These are phyloP conservation scores for Papilio polyxenes DNA, from an alignment of 1,140 invertebrate genomes.

Conservation along the genomic window DNA sequence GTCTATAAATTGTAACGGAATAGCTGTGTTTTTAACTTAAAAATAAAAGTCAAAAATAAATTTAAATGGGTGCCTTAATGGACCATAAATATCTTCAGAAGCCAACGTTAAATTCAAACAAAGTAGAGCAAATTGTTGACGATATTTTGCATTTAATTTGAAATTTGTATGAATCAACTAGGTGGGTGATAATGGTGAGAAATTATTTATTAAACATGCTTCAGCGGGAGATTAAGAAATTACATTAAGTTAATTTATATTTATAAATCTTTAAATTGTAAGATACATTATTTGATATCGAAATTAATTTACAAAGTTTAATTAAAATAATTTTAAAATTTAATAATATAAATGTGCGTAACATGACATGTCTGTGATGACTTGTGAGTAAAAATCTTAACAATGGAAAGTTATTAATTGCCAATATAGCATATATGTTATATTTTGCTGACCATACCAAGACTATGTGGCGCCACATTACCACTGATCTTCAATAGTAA, in stretches of 20 bases:
- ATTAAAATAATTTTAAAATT: not conserved
- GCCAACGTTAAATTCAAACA: conserved; percentile 23
- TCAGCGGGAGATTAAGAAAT: not conserved
- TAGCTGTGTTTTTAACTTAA: conserved; percentile 6
- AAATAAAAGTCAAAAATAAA: conserved; percentile 15
- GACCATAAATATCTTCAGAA: conserved; percentile 26
- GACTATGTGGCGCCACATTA: conserved; percentile 6
- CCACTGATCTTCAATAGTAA: not conserved
- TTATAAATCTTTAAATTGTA: too few relatives aligned
- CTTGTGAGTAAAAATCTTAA: too few relatives aligned
- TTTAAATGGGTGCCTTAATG: conserved; percentile 29
- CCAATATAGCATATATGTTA: not conserved
- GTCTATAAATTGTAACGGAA: not conserved
- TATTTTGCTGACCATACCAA: not conserved
- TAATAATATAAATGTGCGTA: not conserved
- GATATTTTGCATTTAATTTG: conserved; percentile 2
- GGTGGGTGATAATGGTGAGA: not conserved
- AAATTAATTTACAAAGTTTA: not conserved
- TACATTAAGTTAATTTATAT: not conserved
- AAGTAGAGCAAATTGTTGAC: not conserved
- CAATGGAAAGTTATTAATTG: too few relatives aligned
- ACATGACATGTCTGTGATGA: too few relatives aligned
- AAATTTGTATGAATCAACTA: not conserved
- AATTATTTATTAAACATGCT: not conserved
- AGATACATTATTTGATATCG: too few relatives aligned